Percentiles rank a stretch among this genome's conserved stretches.
These are phyloP conservation scores for Elmis aenea DNA, from an alignment of 2,888 invertebrate species.

Conservation along the genomic window DNA sequence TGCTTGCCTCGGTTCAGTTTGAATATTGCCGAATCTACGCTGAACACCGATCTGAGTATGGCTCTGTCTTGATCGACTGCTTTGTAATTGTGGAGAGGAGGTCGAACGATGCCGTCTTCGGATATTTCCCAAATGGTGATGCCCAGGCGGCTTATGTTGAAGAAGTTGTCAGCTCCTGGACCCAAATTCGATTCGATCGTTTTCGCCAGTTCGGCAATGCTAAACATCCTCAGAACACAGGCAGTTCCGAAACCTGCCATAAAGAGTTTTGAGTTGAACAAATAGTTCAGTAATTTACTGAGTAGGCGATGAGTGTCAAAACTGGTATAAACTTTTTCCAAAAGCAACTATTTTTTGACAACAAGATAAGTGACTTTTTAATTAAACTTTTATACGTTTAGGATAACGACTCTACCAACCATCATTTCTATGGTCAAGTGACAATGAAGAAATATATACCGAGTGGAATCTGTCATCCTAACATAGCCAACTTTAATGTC, in stretches of 20 bases:
- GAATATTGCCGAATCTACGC: slow-evolving; percentile 28
- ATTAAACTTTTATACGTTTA: no score
- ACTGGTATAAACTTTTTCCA: no score
- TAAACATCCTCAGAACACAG: slow-evolving; percentile 41
- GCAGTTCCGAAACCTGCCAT: slow-evolving; percentile 40
- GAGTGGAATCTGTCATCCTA: no score
- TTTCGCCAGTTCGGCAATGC: slow-evolving; percentile 37
- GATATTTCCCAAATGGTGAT: slow-evolving; percentile 30
- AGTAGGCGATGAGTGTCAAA: no score
- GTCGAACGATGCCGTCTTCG: slow-evolving; percentile 37
- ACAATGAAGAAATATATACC: neutral
- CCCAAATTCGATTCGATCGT: slow-evolving; percentile 40
- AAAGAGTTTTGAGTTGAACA: neutral
- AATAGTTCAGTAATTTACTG: neutral
- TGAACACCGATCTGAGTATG: slow-evolving; percentile 37
- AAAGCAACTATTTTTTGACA: neutral
- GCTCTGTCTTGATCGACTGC: slow-evolving; percentile 42
- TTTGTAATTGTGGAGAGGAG: slow-evolving; percentile 44
- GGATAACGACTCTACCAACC: no score
- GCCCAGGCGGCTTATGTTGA: slow-evolving; percentile 37
- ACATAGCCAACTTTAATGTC: no score
- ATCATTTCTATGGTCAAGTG: neutral
- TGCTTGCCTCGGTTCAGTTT: slow-evolving; percentile 38
- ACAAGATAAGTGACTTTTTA: no score
- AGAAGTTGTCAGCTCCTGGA: slow-evolving; percentile 32